Conservation (phyloP, 2,113 vertebrate genomes). For the Onychostoma macrolepis region DNA sequence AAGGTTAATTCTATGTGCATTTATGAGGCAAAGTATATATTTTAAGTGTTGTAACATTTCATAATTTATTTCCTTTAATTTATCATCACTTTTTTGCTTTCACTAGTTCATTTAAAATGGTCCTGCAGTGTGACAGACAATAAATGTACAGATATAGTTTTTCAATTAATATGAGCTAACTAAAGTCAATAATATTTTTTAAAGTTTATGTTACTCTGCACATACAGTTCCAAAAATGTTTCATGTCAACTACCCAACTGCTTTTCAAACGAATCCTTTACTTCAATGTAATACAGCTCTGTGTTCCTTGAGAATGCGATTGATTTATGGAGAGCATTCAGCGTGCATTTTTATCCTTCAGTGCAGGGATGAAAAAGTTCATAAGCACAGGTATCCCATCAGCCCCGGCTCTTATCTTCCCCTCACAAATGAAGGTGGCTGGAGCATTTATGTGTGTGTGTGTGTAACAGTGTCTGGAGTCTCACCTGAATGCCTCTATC, state of each 20-base stretch:
- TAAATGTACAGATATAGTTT: not conserved
- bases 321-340: not conserved
- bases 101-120: not conserved
- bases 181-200: not conserved
- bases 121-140: not conserved
- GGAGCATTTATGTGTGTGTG: constrained; percentile 4
- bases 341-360: not conserved
- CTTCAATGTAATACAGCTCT: not conserved
- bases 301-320: not conserved
- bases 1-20: not conserved
- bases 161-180: not conserved
- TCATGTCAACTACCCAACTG: not conserved
- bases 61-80: too few relatives aligned
- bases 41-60: not conserved
- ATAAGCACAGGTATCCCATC: constrained; percentile 36
- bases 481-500: constrained; percentile 96
- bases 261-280: not conserved
- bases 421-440: constrained; percentile 21
- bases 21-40: not conserved
- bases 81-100: too few relatives aligned
- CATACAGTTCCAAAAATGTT: not conserved
- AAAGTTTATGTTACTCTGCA: not conserved
- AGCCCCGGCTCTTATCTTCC: constrained; percentile 7
- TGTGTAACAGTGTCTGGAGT: constrained; percentile 22
- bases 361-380: not conserved